A percentile compares a stretch with the other conserved stretches of the same genome.
phyloP scores from a whole-genome alignment of 2,888 invertebrate species.

The Alentia gelatinosa region DNA sequence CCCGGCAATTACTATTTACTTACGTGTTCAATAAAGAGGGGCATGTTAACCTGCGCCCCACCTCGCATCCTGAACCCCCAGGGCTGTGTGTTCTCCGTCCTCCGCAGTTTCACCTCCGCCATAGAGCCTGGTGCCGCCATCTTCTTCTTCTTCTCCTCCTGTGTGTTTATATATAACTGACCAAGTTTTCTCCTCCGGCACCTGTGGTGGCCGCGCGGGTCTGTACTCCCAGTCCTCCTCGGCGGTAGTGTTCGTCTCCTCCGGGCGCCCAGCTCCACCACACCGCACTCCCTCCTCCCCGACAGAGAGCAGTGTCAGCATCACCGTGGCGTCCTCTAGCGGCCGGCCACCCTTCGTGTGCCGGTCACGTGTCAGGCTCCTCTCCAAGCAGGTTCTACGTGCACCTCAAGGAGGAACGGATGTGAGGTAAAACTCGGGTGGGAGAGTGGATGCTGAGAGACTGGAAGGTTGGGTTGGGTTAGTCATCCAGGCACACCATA shows the following conservation, averaged over 20 bases:
- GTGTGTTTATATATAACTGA: background rate
- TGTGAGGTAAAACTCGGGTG: too few species aligned
- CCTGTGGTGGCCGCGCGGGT: background rate
- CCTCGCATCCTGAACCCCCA: conserved; percentile 80
- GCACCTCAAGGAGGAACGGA: too few species aligned
- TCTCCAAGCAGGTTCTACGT: too few species aligned
- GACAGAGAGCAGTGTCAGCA: too few species aligned
- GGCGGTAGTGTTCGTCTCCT: background rate
- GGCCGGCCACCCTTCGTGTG: too few species aligned
- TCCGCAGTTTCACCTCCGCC: conserved; percentile 67
- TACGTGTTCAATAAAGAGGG: conserved; percentile 70
- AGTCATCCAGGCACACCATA: too few species aligned
- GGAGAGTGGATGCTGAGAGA: too few species aligned
- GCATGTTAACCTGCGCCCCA: conserved; percentile 76
- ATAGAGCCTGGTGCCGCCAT: background rate
- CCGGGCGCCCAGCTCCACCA: background rate
- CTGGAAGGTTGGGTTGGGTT: too few species aligned
- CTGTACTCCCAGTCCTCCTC: background rate
- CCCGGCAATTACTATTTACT: background rate
- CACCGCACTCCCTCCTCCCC: background rate
- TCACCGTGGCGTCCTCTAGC: too few species aligned
- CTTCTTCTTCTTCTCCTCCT: background rate
- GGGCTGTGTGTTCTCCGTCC: conserved; percentile 76
- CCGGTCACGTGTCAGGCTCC: too few species aligned
- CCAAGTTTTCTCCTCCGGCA: background rate